phyloP scores from a whole-genome alignment of 2,113 vertebrate species.

The Pandion haliaetus region DNA sequence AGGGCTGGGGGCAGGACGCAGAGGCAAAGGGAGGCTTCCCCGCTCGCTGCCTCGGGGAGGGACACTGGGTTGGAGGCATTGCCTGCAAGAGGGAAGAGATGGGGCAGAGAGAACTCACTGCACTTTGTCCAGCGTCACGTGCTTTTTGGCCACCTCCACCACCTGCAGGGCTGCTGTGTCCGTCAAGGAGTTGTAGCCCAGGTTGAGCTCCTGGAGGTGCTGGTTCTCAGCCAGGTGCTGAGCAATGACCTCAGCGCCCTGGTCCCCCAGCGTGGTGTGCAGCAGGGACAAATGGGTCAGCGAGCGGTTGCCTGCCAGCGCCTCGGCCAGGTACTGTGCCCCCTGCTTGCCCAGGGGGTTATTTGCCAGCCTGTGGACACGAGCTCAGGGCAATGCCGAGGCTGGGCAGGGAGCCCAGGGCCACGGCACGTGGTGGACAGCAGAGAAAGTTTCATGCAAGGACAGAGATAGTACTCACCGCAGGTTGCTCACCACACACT shows the following conservation, averaged over 20 bases:
- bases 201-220: constrained; percentile 86
- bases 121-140: constrained; percentile 79
- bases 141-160: constrained; percentile 84
- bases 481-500: constrained; percentile 78
- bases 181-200: constrained; percentile 90
- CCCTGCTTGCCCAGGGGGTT: constrained; percentile 83
- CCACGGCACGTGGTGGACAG: neutral
- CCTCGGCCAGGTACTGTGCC: constrained; percentile 76
- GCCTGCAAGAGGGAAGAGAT: rapidly evolving
- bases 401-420: neutral
- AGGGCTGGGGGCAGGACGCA: neutral
- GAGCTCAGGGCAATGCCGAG: neutral
- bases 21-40: no score
- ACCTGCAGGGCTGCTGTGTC: constrained; percentile 81
- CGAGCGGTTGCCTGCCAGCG: constrained; percentile 79
- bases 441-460: neutral
- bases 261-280: constrained; percentile 85
- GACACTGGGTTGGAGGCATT: neutral
- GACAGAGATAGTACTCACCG: constrained; percentile 62
- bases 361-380: constrained; percentile 82
- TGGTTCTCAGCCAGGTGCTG: constrained; percentile 72
- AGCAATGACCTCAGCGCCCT: constrained; percentile 77
- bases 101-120: constrained; percentile 74
- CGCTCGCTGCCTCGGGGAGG: neutral
- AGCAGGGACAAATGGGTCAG: constrained; percentile 85